Percentiles rank a stretch among this genome's conserved stretches.
phyloP scores from a whole-genome alignment of 2,888 invertebrate genomes.

The Chrysolina americana region DNA sequence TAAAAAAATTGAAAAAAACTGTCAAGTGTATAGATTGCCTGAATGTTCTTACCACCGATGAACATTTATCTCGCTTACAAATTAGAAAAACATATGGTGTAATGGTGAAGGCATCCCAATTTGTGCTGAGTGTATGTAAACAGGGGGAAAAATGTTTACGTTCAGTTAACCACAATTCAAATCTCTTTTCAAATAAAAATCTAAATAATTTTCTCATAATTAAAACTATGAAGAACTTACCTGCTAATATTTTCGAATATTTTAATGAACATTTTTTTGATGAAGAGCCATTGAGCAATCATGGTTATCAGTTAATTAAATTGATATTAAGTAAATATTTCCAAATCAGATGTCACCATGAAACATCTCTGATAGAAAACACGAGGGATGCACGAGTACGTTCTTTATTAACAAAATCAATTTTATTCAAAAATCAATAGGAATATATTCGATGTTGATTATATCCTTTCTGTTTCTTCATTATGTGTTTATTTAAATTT shows the following conservation, averaged over 20 bases:
- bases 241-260: background rate
- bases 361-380: background rate
- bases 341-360: background rate
- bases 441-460: background rate
- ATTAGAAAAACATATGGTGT: background rate
- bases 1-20: no score
- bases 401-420: conserved; percentile 4
- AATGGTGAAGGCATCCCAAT: background rate
- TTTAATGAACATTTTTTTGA: conserved; percentile 4
- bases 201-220: background rate
- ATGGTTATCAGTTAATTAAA: conserved; percentile 4
- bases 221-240: background rate
- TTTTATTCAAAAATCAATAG: background rate
- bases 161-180: background rate
- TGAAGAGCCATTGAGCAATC: conserved; percentile 8
- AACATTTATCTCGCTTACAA: background rate
- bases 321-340: conserved; percentile 3
- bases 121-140: background rate
- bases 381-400: background rate
- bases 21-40: background rate
- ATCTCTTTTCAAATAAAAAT: background rate
- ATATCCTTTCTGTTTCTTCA: no score
- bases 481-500: no score
- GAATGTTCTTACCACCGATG: background rate
- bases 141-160: background rate